phyloP scores from a whole-genome alignment of 1,140 invertebrate species.

The Ceratitis capitata region DNA sequence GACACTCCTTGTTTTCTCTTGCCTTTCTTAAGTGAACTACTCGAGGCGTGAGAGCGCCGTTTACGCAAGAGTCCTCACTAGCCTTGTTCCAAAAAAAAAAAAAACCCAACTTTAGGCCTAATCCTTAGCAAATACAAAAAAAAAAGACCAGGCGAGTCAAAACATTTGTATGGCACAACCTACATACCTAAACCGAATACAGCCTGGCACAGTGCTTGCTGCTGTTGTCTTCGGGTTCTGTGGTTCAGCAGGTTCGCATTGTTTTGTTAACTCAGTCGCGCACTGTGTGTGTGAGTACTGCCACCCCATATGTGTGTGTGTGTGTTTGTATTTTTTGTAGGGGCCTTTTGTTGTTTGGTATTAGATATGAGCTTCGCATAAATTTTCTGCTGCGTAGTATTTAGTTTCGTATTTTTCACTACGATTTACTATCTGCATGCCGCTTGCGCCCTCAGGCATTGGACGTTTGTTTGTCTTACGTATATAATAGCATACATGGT shows the following conservation, averaged over 20 bases:
- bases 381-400: conserved; percentile 27
- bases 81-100: too few species aligned
- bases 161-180: background rate
- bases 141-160: too few species aligned
- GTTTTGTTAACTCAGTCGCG: background rate
- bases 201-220: background rate
- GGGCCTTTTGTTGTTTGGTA: background rate
- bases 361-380: background rate
- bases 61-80: too few species aligned
- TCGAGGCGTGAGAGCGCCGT: too few species aligned
- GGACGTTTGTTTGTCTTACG: background rate
- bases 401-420: conserved; percentile 4
- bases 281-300: background rate
- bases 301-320: background rate
- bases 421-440: conserved; percentile 13
- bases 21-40: too few species aligned
- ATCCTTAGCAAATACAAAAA: too few species aligned
- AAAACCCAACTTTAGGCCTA: too few species aligned
- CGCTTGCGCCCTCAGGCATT: background rate
- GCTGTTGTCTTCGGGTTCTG: background rate
- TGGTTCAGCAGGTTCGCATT: too few species aligned
- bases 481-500: background rate
- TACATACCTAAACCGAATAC: too few species aligned
- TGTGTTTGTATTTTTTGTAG: background rate
- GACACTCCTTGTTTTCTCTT: background rate